Evolutionary conservation across 1,140 invertebrate genomes (phyloP), one percentile per base, ranked within the genome.

Genomic region (Drosophila paulistorum): DNA sequence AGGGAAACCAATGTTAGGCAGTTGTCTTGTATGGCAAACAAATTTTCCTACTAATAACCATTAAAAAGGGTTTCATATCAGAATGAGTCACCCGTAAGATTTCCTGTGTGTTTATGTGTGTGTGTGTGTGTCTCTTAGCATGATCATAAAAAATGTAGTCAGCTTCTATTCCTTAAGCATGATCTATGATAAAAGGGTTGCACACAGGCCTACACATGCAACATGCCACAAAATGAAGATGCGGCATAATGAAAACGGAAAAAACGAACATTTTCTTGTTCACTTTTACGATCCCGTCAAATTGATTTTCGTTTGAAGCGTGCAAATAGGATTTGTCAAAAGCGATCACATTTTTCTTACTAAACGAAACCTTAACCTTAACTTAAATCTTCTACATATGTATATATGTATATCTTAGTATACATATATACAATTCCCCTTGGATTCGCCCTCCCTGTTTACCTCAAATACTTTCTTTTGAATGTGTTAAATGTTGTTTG

Each of bases 251-350:
- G 45, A 7, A 48, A 14, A 48, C 2, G 14, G 14, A 48, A 48
- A 48, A 45, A 45, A 59, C 20, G 13, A 68, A 37, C 37, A 39
- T 75, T 85, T 79, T 26, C 39, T 5, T 41, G 86, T 79, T 26
- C 14, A 2, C 35, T 64, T 59, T 39, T 13, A 35, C 30, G 14
- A 58, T 48, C 72, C 26, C 35, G 64, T 68, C 71, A 74, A 86
- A 87, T 89, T 89, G 79, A 87, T 80, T 87, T 87, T 89, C 72
- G 63, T 59, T 51, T 59, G 79, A 71, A 61, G 79, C 83, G 84
- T 87, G 84, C 79, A 87, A 87, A 87, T 89, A 87, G 83, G 84
- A 87, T 87, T 87, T 89, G 84, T 87, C 84, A 70, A 70, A 61
- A 68, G 71, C 68, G 68, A 79, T 79, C 68, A 79, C 63, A 75